Percentiles rank a stretch among this genome's conserved stretches.
Evolutionary conservation across 2,888 invertebrate species (phyloP).

Genomic region (Drymonia ruficornis): DNA sequence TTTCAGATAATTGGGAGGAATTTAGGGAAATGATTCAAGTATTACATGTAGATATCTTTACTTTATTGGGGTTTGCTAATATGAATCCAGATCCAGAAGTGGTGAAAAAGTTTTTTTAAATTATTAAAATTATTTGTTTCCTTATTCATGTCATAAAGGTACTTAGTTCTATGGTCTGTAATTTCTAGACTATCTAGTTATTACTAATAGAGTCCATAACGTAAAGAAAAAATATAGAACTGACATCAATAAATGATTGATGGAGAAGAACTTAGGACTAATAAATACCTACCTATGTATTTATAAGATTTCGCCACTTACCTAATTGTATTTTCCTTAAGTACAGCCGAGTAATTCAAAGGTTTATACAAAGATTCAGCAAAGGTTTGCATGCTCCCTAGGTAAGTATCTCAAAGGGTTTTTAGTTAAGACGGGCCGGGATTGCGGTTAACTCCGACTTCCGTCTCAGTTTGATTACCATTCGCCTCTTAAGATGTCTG

Average conservation of each 20-base stretch:
- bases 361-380: slow-evolving; percentile 9
- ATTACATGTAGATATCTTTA: no score
- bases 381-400: slow-evolving; percentile 21
- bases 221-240: no score
- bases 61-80: no score
- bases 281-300: not conserved
- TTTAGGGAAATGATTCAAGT: not conserved
- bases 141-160: no score
- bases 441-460: slow-evolving; percentile 65
- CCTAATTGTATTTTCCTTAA: not conserved
- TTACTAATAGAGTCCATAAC: no score
- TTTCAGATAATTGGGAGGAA: not conserved
- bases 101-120: no score
- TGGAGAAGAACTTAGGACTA: no score
- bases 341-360: not conserved
- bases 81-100: no score
- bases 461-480: slow-evolving; percentile 71
- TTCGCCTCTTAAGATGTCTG: slow-evolving; percentile 67
- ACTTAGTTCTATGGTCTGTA: no score
- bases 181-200: no score
- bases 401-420: slow-evolving; percentile 63
- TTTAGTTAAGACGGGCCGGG: slow-evolving; percentile 68
- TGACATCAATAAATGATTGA: no score
- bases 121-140: no score
- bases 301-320: not conserved